Conservation (phyloP, 1,140 invertebrate species). For the Druon quercuslanigerum region DNA sequence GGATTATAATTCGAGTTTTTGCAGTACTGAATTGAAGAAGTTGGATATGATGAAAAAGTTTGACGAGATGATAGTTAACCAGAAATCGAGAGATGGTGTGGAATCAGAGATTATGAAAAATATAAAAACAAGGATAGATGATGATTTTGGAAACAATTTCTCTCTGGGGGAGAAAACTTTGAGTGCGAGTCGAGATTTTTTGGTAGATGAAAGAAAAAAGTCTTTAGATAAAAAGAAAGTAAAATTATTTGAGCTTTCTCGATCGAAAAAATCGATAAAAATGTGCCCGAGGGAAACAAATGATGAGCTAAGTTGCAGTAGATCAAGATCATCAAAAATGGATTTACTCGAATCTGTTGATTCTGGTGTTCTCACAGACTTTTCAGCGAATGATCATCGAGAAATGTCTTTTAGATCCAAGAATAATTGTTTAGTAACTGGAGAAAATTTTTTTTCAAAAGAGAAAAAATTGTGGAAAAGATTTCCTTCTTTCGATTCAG, state of each 20-base stretch:
- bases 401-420: constrained; percentile 39
- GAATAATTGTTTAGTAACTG: not conserved
- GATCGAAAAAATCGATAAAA: not conserved
- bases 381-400: constrained; percentile 32
- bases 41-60: not conserved
- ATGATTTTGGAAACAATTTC: constrained; percentile 45
- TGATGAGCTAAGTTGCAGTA: constrained; percentile 9
- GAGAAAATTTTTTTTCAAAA: not conserved
- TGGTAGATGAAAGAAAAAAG: no score
- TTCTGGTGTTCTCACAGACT: constrained; percentile 60
- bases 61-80: not conserved
- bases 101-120: constrained; percentile 44
- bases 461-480: constrained; percentile 32
- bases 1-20: not conserved
- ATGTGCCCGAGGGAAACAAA: no score
- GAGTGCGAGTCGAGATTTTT: no score
- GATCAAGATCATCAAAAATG: not conserved
- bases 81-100: constrained; percentile 14
- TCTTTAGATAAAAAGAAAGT: not conserved
- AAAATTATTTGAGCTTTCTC: not conserved
- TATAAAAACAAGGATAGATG: constrained; percentile 52
- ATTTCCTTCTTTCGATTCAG: constrained; percentile 34
- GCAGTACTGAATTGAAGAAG: not conserved
- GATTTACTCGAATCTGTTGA: constrained; percentile 57
- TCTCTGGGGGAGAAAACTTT: not conserved